Evolutionary conservation across 2,888 invertebrate species (phyloP), one percentile per base, ranked within the genome.

Genomic region (Torymus auratus): DNA sequence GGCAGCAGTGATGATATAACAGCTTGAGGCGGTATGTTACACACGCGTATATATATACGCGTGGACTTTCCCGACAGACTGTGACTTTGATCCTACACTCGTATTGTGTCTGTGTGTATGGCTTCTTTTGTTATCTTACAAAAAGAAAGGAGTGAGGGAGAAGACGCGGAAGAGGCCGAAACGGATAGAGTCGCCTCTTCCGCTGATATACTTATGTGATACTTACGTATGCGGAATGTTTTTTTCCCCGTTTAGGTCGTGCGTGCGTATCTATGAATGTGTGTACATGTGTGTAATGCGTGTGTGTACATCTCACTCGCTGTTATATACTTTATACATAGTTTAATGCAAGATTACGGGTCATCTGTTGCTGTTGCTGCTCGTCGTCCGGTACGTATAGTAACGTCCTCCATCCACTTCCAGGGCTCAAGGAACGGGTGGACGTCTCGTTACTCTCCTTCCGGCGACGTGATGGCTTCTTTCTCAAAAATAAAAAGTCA

Each of bases 401-500:
- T 28, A 56, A 60, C 68, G 61, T 62, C 72, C 62, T 75, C 72
- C 72, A 41, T 74, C 80, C 73, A 72, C 78, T 78, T 81, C 70
- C 78, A 80, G 78, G 82, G 82, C 82, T 83, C 78, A 73, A 83
- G 64, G 78, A 74, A 78, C 53, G 50, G 81, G 62, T 76, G 78
- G 78, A 83, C 80, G 70, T 75, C 65, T 75, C 55, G 23, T 62
- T 15, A 61, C 71, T 15, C 11, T 11, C 11, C 14, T 60, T 23
- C 55, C 41, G 23, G 60, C 15, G n/a, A 64, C 17, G 11, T 11
- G 52, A n/a, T 23, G 56, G 53, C 12, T 2, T 68, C 11, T 68
- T 14, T 71, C 56, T 20, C 14, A 15, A 14, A 20, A 15, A 11
- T 14, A 65, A 3, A 53, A 70, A 20, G n/a, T 58, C 7, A 7